Conservation (phyloP, 2,888 invertebrate species). For the Deilephila porcellus region DNA sequence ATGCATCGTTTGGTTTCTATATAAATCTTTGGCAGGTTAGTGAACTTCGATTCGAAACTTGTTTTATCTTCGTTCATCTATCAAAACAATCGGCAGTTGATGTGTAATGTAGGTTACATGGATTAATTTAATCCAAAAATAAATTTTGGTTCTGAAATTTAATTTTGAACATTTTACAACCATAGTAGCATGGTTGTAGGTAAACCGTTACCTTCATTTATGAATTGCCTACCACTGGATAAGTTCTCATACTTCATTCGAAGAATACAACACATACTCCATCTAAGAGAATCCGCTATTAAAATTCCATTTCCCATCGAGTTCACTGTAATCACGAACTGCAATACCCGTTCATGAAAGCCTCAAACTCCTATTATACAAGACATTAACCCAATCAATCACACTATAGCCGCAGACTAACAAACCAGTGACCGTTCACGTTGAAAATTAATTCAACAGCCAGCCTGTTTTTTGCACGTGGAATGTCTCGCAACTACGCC, state of each 20-base stretch:
- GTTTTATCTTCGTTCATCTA: not conserved
- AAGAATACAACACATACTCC: not conserved
- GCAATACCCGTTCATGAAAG: slow-evolving; percentile 11
- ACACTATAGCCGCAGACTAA: slow-evolving; percentile 10
- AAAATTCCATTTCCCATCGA: not conserved
- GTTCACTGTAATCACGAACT: slow-evolving; percentile 3
- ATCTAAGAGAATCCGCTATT: not conserved
- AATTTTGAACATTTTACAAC: too few species aligned
- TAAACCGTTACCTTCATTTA: too few species aligned
- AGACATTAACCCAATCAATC: slow-evolving; percentile 23
- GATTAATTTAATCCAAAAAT: too few species aligned
- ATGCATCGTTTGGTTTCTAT: slow-evolving; percentile 22
- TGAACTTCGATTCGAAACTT: slow-evolving; percentile 10
- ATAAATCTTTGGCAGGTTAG: slow-evolving; percentile 20
- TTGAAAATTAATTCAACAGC: slow-evolving; percentile 22
- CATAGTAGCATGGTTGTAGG: too few species aligned
- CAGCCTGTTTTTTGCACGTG: slow-evolving; percentile 6
- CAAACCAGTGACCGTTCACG: slow-evolving; percentile 21
- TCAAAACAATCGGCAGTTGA: not conserved
- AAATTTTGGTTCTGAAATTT: not conserved
- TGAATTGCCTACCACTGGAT: too few species aligned
- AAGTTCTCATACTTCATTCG: too few species aligned
- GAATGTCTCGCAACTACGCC: not conserved
- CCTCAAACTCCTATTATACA: slow-evolving; percentile 19
- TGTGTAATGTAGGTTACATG: too few species aligned